Conservation (phyloP, 2,888 invertebrate species). For the Cheilosia variabilis region DNA sequence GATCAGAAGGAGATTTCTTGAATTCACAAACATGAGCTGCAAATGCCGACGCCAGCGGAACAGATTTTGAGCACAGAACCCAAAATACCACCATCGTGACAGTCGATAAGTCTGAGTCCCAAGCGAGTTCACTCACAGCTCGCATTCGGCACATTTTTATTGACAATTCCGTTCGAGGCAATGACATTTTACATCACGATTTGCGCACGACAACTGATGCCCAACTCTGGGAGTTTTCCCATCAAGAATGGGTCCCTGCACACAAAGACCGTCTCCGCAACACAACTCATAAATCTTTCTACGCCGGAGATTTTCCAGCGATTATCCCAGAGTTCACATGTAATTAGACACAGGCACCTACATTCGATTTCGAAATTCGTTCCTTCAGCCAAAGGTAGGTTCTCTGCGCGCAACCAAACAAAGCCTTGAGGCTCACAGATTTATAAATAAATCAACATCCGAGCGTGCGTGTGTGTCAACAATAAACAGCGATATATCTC, state of each 20-base stretch:
- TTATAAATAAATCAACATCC: slow-evolving; percentile 49
- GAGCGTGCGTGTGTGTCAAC: slow-evolving; percentile 61
- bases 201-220: slow-evolving; percentile 5
- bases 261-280: slow-evolving; percentile 42
- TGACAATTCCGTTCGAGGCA: slow-evolving; percentile 35
- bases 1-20: slow-evolving; percentile 3
- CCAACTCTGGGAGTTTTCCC: slow-evolving; percentile 50
- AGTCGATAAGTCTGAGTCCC: slow-evolving; percentile 10
- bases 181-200: slow-evolving; percentile 61
- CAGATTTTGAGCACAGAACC: neutral
- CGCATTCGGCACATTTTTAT: slow-evolving; percentile 15
- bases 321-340: slow-evolving; percentile 64
- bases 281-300: slow-evolving; percentile 55
- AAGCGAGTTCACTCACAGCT: neutral
- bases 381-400: slow-evolving; percentile 16
- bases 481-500: slow-evolving; percentile 35
- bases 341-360: slow-evolving; percentile 59
- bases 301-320: slow-evolving; percentile 61
- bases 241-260: slow-evolving; percentile 10
- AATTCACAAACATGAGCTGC: slow-evolving; percentile 13
- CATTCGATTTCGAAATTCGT: slow-evolving; percentile 57
- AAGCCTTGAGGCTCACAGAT: slow-evolving; percentile 38
- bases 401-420: slow-evolving; percentile 38
- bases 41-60: slow-evolving; percentile 1
- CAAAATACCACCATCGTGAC: slow-evolving; percentile 17